These are phyloP conservation scores for Drosophila rufa DNA, from an alignment of 1,140 invertebrate species.

Conservation along the genomic window DNA sequence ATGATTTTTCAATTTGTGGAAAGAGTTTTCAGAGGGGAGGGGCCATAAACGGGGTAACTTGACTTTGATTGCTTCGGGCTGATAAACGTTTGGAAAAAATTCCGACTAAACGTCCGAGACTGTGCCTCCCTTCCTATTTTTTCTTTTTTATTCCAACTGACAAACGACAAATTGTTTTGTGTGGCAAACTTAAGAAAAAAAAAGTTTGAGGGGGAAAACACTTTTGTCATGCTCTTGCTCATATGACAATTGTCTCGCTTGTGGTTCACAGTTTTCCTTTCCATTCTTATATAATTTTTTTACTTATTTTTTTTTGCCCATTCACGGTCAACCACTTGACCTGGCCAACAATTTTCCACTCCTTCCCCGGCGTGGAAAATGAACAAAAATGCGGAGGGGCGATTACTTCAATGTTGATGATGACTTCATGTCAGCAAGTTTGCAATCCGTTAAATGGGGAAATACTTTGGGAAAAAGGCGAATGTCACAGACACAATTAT, in stretches of 20 bases:
- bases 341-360: slow-evolving; percentile 46
- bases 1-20: slow-evolving; percentile 34
- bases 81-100: slow-evolving; percentile 48
- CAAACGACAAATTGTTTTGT: slow-evolving; percentile 54
- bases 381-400: slow-evolving; percentile 9
- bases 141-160: slow-evolving; percentile 8
- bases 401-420: slow-evolving; percentile 37
- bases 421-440: slow-evolving; percentile 60
- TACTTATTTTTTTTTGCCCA: slow-evolving; percentile 43
- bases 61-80: slow-evolving; percentile 52
- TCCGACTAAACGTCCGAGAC: slow-evolving; percentile 23
- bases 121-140: background rate
- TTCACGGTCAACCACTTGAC: slow-evolving; percentile 64
- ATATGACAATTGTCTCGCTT: slow-evolving; percentile 42
- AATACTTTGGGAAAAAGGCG: slow-evolving; percentile 21
- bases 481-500: slow-evolving; percentile 39
- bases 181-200: slow-evolving; percentile 35
- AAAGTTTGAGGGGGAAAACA: slow-evolving; percentile 27
- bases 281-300: slow-evolving; percentile 16
- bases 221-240: slow-evolving; percentile 60
- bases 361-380: background rate
- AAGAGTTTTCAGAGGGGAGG: background rate
- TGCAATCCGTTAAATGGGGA: slow-evolving; percentile 22
- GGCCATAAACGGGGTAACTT: slow-evolving; percentile 1
- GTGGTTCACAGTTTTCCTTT: slow-evolving; percentile 18